Evolutionary conservation across 2,113 vertebrate species (phyloP).

Genomic region (Hylia prasina): DNA sequence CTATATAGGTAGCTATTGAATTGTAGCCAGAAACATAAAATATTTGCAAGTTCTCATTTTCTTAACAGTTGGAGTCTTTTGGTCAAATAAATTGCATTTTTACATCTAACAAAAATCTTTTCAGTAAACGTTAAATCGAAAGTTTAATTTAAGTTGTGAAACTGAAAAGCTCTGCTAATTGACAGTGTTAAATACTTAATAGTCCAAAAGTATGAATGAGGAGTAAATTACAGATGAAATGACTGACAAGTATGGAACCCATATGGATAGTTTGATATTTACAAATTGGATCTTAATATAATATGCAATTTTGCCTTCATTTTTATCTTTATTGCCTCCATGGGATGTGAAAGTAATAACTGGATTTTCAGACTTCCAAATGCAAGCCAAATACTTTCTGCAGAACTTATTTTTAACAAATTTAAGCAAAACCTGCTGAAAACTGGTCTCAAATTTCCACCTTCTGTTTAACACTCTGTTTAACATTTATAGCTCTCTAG

Average conservation of each 20-base stretch:
- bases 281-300: not conserved
- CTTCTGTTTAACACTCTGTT: not conserved
- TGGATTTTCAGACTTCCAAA: not conserved
- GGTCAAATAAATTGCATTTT: not conserved
- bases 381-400: not conserved
- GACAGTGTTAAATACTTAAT: not conserved
- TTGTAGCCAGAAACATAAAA: not conserved
- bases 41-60: not conserved
- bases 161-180: not conserved
- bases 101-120: not conserved
- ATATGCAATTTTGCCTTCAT: not conserved
- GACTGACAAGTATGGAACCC: not conserved
- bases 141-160: not conserved
- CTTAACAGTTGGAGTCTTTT: not conserved
- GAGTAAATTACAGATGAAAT: not conserved
- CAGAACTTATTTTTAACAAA: not conserved
- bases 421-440: not conserved
- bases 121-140: not conserved
- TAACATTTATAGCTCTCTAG: not conserved
- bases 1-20: not conserved
- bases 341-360: not conserved
- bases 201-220: not conserved
- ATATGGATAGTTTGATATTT: not conserved
- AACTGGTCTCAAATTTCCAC: not conserved
- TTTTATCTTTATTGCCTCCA: not conserved